These are phyloP conservation scores for Orchesella cincta DNA, from an alignment of 1,140 invertebrate genomes.

Conservation along the genomic window DNA sequence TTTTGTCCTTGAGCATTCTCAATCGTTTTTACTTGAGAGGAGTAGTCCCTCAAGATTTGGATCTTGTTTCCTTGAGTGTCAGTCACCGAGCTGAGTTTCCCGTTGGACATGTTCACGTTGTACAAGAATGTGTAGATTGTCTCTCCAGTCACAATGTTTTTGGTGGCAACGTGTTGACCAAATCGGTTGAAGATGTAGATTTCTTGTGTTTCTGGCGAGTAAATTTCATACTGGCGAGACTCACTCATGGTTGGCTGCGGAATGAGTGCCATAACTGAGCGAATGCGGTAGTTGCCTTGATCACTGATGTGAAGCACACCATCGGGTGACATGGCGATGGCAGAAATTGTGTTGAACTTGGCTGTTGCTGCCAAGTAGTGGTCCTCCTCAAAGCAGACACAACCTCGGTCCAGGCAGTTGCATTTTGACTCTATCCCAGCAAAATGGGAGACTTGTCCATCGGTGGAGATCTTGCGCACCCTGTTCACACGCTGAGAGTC, in stretches of 20 bases:
- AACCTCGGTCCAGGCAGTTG: conserved; percentile 85
- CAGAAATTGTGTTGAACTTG: conserved; percentile 91
- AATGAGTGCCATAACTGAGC: conserved; percentile 88
- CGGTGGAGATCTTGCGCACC: conserved; percentile 84
- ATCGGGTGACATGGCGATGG: conserved; percentile 89
- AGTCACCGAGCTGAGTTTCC: conserved; percentile 86
- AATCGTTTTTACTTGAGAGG: conserved; percentile 85
- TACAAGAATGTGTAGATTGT: conserved; percentile 90
- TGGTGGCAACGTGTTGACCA: conserved; percentile 88
- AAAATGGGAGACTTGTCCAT: conserved; percentile 87
- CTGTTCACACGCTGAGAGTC: conserved; percentile 92
- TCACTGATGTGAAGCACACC: conserved; percentile 92
- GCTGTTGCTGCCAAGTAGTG: conserved; percentile 87
- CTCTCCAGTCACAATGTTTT: conserved; percentile 88
- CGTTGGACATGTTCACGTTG: conserved; percentile 94
- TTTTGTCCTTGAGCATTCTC: conserved; percentile 93
- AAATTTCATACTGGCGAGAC: conserved; percentile 87
- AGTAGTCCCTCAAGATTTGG: conserved; percentile 83
- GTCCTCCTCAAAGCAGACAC: conserved; percentile 87
- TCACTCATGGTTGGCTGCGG: conserved; percentile 71
- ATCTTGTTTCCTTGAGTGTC: conserved; percentile 92
- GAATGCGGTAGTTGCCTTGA: conserved; percentile 67
- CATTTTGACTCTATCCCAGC: conserved; percentile 94
- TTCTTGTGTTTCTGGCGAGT: conserved; percentile 91
- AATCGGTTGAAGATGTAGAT: conserved; percentile 94